Base-by-base conservation (phyloP, 1,140 invertebrate species). In the Thrips palmi region DNA sequence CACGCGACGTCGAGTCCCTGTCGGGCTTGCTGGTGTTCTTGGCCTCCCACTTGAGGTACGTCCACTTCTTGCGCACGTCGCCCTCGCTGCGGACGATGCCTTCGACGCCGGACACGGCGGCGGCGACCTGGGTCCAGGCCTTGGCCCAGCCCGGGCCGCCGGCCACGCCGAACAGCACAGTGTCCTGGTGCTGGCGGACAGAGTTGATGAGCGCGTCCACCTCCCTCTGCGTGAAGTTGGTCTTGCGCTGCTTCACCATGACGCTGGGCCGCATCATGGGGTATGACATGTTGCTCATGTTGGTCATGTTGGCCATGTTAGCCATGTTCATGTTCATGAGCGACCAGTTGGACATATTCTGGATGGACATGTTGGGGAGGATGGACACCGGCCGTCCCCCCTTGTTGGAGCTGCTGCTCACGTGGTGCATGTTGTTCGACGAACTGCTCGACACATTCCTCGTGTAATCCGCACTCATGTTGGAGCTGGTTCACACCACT, bases 1-100 rank as follows among this genome's bases (percentile, higher is more conserved):
- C 44, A 11, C 46, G 38, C 15, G 41, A 44, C 3, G 47, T 49
- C 1, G 49, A 44, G 32, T 47, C 46, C 14, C 47, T 21, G 0
- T 45, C 43, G n/a, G 48, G 47, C 25, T 50, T 47, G 40, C 42
- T 45, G 15, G 49, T 50, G 40, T 49, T 49, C 35, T 49, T 50
- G 11, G 47, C 49, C 33, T 48, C 46, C 48, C 49, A 49, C 27
- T 50, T 50, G 21, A 50, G 43, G 33, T 50, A 50, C 12, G 49
- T 49, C 49, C 49, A 50, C 27, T 50, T 50, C 39, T 50, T 50
- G 8, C 49, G 35, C 8, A 49, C 47, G 35, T 50, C 49, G 8
- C 43, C 36, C 31, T 50, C 49, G 19, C 43, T 46, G 11, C 49
- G 21, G 11, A 40, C 33, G 21, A 50, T 49, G n/a, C 49, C 47